A percentile compares a stretch with the other conserved stretches of the same genome.
Conservation (phyloP, 1,140 invertebrate genomes). For the Hesperophylax magnus region DNA sequence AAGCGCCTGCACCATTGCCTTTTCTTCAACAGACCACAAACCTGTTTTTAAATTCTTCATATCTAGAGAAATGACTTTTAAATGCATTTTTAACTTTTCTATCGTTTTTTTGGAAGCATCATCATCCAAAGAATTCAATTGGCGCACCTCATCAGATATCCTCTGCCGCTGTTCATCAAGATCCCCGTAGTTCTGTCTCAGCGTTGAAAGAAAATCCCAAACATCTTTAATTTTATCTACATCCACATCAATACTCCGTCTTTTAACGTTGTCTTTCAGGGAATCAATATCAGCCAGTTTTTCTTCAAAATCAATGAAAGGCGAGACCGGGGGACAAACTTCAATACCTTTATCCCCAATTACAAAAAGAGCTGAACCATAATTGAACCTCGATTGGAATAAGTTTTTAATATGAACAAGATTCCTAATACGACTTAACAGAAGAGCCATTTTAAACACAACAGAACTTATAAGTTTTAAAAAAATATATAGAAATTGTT, state of each 20-base stretch:
- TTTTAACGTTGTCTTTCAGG: conserved; percentile 66
- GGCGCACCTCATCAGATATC: conserved; percentile 61
- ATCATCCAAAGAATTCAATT: conserved; percentile 62
- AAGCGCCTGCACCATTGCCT: conserved; percentile 71
- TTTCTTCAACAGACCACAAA: conserved; percentile 75
- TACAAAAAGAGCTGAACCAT: conserved; percentile 74
- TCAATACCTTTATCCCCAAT: conserved; percentile 74
- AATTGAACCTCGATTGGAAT: conserved; percentile 3
- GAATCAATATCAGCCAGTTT: conserved; percentile 67
- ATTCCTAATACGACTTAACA: background rate
- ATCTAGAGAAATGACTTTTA: conserved; percentile 73
- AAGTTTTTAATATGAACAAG: background rate
- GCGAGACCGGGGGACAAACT: conserved; percentile 73
- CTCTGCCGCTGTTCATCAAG: conserved; percentile 65
- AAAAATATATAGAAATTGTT: background rate
- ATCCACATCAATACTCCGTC: conserved; percentile 65
- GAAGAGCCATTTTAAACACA: conserved; percentile 20
- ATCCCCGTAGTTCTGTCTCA: conserved; percentile 62
- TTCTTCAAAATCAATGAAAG: conserved; percentile 74
- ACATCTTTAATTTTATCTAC: conserved; percentile 64
- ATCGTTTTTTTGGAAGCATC: conserved; percentile 63
- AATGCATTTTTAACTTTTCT: conserved; percentile 70
- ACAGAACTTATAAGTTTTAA: conserved; percentile 2
- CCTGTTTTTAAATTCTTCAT: conserved; percentile 71
- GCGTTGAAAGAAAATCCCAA: conserved; percentile 70